Conservation (phyloP, 2,888 invertebrate genomes). For the Ctenicera cuprea region DNA sequence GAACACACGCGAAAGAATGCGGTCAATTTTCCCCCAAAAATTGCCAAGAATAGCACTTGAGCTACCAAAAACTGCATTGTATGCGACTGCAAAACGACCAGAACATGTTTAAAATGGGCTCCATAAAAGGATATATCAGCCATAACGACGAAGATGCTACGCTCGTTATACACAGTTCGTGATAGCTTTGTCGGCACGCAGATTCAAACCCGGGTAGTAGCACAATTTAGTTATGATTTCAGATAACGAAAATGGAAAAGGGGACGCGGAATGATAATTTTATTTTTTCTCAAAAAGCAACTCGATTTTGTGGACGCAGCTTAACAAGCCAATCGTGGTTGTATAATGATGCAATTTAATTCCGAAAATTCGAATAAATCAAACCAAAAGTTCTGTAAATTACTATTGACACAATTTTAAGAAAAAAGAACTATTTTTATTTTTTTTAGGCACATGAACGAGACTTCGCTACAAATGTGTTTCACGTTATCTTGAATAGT, state of each 20-base stretch:
- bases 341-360: background rate
- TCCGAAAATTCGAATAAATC: background rate
- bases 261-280: constrained; percentile 13
- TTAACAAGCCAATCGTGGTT: background rate
- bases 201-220: constrained; percentile 32
- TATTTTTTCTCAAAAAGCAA: constrained; percentile 8
- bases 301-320: background rate
- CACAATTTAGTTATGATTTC: constrained; percentile 36
- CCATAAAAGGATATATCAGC: constrained; percentile 50
- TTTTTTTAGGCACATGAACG: too few species aligned
- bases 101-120: constrained; percentile 45
- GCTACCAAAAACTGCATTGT: constrained; percentile 42
- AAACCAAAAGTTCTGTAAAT: background rate
- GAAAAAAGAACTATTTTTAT: too few species aligned
- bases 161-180: constrained; percentile 47
- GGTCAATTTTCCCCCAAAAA: constrained; percentile 47
- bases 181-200: constrained; percentile 48
- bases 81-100: constrained; percentile 42
- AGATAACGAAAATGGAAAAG: constrained; percentile 30
- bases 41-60: constrained; percentile 31
- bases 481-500: too few species aligned
- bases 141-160: constrained; percentile 48
- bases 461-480: too few species aligned
- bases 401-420: too few species aligned
- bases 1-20: constrained; percentile 41